Conservation (phyloP, 2,888 invertebrate species). For the Parnassius mnemosyne region DNA sequence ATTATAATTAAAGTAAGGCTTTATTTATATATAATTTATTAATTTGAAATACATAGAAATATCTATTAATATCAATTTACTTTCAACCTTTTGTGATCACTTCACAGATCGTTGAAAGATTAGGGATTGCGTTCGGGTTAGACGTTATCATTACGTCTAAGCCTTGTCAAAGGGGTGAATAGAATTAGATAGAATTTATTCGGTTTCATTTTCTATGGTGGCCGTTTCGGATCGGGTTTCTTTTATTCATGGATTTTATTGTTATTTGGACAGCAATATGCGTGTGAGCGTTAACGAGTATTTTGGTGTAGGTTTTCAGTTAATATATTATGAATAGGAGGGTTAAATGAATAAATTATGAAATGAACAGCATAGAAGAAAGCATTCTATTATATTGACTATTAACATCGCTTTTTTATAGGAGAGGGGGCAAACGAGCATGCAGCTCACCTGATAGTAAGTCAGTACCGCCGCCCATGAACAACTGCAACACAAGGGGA, state of each 20-base stretch:
- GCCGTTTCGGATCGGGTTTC: conserved; percentile 43
- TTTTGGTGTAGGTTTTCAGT: conserved; percentile 3
- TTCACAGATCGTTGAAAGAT: conserved; percentile 40
- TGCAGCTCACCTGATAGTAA: too few species aligned
- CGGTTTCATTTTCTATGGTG: conserved; percentile 7
- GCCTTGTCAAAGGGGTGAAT: conserved; percentile 37
- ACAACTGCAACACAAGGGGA: too few species aligned
- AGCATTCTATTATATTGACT: too few species aligned
- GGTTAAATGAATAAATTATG: not conserved
- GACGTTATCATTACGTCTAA: conserved; percentile 31
- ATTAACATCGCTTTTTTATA: too few species aligned
- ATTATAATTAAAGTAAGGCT: not conserved
- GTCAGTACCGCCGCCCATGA: too few species aligned
- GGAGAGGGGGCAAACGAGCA: too few species aligned
- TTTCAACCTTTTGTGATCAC: conserved; percentile 23
- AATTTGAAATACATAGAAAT: not conserved
- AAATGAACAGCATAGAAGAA: not conserved
- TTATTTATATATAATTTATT: not conserved
- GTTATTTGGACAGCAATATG: conserved; percentile 45
- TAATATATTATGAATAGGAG: conserved; percentile 11
- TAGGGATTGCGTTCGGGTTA: conserved; percentile 32
- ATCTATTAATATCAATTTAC: not conserved
- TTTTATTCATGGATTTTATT: conserved; percentile 42
- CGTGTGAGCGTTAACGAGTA: conserved; percentile 41
- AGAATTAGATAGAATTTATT: conserved; percentile 24